A percentile compares a stretch with the other conserved stretches of the same genome.
Evolutionary conservation across 1,140 invertebrate species (phyloP).

Genomic region (Bombus waltoni): DNA sequence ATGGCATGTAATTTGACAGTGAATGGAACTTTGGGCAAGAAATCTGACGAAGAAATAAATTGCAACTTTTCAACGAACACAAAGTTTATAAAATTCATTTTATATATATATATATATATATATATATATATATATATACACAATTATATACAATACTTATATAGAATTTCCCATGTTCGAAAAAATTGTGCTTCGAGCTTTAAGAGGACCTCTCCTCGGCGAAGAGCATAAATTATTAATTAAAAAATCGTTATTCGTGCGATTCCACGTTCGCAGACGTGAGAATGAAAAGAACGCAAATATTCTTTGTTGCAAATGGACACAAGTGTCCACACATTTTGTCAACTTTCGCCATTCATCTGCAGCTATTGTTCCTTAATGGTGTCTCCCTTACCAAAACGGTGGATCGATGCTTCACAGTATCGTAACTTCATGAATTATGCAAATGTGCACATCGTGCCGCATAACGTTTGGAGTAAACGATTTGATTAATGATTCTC

Average conservation of each 20-base stretch:
- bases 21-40: background rate
- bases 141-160: background rate
- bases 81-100: background rate
- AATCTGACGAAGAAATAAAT: background rate
- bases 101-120: background rate
- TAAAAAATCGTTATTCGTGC: background rate
- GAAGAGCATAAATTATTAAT: background rate
- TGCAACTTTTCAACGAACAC: background rate
- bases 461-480: background rate
- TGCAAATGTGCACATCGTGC: background rate
- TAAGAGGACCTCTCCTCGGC: background rate
- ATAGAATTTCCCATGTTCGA: background rate
- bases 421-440: background rate
- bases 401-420: background rate
- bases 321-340: background rate
- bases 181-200: background rate
- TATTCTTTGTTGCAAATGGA: background rate
- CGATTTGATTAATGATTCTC: background rate
- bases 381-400: background rate
- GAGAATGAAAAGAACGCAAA: background rate
- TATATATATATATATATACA: no score
- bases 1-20: background rate
- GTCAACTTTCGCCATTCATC: slow-evolving; percentile 16
- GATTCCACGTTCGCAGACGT: background rate
- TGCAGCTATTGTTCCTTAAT: slow-evolving; percentile 1